Percentiles rank a stretch among this genome's conserved stretches.
phyloP scores from a whole-genome alignment of 1,140 invertebrate genomes.

The Orchestia grillus region DNA sequence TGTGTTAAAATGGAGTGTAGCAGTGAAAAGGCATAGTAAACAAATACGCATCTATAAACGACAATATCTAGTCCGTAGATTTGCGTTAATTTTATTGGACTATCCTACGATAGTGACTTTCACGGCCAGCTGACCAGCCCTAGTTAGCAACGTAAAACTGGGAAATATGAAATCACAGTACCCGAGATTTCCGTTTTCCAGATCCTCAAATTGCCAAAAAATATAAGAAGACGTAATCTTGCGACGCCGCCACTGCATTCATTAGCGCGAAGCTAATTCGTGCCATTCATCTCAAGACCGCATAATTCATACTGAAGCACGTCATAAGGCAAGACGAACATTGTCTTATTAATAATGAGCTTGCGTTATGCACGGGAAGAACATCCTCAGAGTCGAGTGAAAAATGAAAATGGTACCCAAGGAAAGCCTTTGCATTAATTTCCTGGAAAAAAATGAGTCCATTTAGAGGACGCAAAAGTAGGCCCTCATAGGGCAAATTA shows the following conservation, averaged over 20 bases:
- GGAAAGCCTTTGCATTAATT: constrained; percentile 5
- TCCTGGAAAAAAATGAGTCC: constrained; percentile 1
- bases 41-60: too few species aligned
- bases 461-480: neutral
- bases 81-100: neutral
- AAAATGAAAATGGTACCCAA: neutral
- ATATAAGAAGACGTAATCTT: neutral
- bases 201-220: neutral
- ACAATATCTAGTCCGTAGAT: neutral
- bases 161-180: neutral
- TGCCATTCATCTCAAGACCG: neutral
- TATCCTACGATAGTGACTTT: neutral
- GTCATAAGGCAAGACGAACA: constrained; percentile 5
- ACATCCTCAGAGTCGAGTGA: constrained; percentile 9
- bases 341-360: constrained; percentile 19
- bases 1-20: too few species aligned
- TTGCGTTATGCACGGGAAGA: neutral
- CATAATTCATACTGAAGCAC: neutral
- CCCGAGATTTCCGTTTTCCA: neutral
- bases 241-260: neutral
- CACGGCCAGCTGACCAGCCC: neutral
- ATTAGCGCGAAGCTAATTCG: neutral
- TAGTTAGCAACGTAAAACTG: neutral
- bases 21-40: too few species aligned
- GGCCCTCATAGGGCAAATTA: neutral